Evolutionary conservation across 2,888 invertebrate genomes (phyloP), one percentile per base, ranked within the genome.

Genomic region (Himalopsyche anomala): DNA sequence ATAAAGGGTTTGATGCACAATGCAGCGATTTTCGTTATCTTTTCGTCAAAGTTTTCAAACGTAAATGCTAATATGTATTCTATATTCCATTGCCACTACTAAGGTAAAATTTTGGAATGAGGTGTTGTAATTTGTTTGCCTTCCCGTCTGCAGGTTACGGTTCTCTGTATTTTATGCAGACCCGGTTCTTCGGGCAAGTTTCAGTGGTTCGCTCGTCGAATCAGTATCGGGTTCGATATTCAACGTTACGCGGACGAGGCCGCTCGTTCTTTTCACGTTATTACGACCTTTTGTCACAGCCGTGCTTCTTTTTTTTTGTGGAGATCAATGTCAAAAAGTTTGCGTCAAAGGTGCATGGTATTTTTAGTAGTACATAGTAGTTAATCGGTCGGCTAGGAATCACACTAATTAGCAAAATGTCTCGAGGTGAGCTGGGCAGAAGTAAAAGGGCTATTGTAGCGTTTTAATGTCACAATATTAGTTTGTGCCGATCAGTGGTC

Each of bases 401-500:
- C 62, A 62, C 62, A 62, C 62, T 62, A 62, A 62, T 62, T 62
- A 62, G 62, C 62, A 6, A 62, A 62, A 62, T 62, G 62, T 62
- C 62, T 62, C 62, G 62, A 62, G 62, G 62, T 62, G 62, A 62
- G 62, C n/a, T 62, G 62, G 51, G 62, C 62, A 11, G 62, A 62
- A 62, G 62, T 62, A 62, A 62, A 62, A 28, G 51, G 62, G 28
- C 62, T 80, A 80, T 40, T 80, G 45, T 84, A 84, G 55, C 54
- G 80, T 42, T 69, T 55, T 62, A 40, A 80, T 80, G 80, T 84
- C 62, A 56, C 80, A 84, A 19, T 81, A 84, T 80, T 84, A 45
- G 55, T 86, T 62, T 83, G 86, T 89, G 91, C 92, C 91, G 94
- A 93, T 93, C 90, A 91, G 93, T 93, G 93, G 93, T 92, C 92